Base-by-base conservation (phyloP, 1,140 invertebrate species). In the Scaptomyza montana region DNA sequence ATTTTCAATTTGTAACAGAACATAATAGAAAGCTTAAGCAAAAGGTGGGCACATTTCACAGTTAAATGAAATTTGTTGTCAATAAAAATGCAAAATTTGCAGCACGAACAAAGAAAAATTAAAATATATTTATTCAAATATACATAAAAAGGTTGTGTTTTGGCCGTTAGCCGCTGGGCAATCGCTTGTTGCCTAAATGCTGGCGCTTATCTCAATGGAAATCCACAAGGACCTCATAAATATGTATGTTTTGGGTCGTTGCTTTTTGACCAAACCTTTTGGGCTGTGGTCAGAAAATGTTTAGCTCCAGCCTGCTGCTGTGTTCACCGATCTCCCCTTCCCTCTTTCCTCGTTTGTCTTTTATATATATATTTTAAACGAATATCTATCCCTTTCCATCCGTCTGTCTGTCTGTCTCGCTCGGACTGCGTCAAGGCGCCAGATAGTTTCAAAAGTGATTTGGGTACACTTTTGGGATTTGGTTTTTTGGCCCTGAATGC, bases 361-460 rank as follows among this genome's bases (percentile, higher is more conserved):
- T 41, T 33, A 33, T 33, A 33, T 33, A 33, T 33, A 33, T 33
- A 33, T 33, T 33, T 33, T 33, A 33, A 33, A 33, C 30, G 30
- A 5, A 33, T 33, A 6, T 28, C 39, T 41, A n/a, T n/a, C 39
- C 33, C 33, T 43, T 12, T 43, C 13, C 51, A 2, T 43, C 53
- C 12, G 13, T 28, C 2, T 45, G 36, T 51, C 30, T 28, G 62
- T 64, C 28, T 59, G 54, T 61, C 43, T 63, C 64, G 33, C 47
- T 49, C 55, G 80, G 78, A 69, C 59, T 81, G 79, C 80, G 84
- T 82, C 82, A 87, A 87, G 84, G 84, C 78, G 78, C 76, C 86
- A 89, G 84, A 87, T 87, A 87, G 82, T 87, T 87, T 89, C 82
- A 87, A 87, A 87, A 87, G 82, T 87, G 82, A 87, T 87, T 87